A percentile compares a stretch with the other conserved stretches of the same genome.
Evolutionary conservation across 2,888 invertebrate genomes (phyloP).

Genomic region (Lasioglossum zephyrum): DNA sequence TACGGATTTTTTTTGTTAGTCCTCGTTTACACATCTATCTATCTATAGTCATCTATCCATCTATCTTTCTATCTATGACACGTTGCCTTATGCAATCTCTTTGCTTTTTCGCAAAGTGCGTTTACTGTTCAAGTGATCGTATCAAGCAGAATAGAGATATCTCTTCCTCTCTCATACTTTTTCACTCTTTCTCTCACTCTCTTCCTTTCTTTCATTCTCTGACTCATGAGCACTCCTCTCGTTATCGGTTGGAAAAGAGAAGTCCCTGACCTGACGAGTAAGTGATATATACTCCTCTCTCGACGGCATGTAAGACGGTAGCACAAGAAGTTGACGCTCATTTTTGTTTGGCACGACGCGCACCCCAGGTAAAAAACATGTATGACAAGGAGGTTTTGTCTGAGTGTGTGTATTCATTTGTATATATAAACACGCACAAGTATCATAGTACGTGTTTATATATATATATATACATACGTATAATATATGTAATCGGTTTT

Average conservation of each 20-base stretch:
- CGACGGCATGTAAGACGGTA: constrained; percentile 75
- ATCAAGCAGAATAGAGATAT: constrained; percentile 38
- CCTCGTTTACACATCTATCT: constrained; percentile 25
- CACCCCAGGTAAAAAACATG: constrained; percentile 64
- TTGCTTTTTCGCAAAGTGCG: constrained; percentile 26
- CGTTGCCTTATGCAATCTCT: constrained; percentile 24
- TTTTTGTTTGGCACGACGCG: constrained; percentile 89
- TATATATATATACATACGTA: constrained; percentile 16
- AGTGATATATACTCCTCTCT: constrained; percentile 58
- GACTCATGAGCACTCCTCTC: constrained; percentile 47
- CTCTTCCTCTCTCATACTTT: not conserved
- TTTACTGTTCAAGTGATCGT: constrained; percentile 53
- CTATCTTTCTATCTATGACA: constrained; percentile 32
- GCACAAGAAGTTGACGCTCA: constrained; percentile 95
- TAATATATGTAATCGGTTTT: constrained; percentile 26
- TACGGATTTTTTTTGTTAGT: constrained; percentile 6
- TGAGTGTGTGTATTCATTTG: constrained; percentile 57
- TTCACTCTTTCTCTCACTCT: constrained; percentile 36
- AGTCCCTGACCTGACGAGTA: constrained; percentile 68
- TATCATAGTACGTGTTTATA: constrained; percentile 50
- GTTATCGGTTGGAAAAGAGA: constrained; percentile 59
- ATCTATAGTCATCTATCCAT: constrained; percentile 41
- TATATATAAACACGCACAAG: constrained; percentile 47
- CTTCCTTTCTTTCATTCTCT: constrained; percentile 72
- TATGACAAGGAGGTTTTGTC: constrained; percentile 60